Base-by-base conservation (phyloP, 2,113 vertebrate species). In the Cololabis saira region DNA sequence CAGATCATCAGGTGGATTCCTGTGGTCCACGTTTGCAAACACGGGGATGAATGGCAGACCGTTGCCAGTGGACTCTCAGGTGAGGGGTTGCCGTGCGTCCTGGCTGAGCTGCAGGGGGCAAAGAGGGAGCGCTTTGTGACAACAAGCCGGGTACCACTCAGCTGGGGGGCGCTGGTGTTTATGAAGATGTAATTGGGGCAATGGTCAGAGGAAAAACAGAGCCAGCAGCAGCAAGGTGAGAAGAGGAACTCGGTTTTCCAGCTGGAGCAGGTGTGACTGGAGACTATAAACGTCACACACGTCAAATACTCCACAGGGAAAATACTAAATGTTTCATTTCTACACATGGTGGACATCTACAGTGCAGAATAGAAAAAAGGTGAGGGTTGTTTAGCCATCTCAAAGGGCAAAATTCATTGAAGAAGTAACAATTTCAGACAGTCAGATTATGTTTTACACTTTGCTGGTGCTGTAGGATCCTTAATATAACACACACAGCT, bases 11-110 rank as follows among this genome's bases (percentile, higher is more conserved):
- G 76, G 65, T 78, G 74, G 80, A 89, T 91, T 90, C 87, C 76
- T 88, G 87, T 27, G 79, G 87, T 70, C 30, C 45, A 56, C 84
- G 81, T 87, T 91, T 77, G 81, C 82, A 87, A 87, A 89, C 79
- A 88, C 3, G 69, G 62, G 76, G 69, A 76, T 74, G 63, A 76
- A 59, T 22, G 42, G 66, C 40, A 10, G 40, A 72, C 49, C n/a
- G 67, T 62, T 72, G 80, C 52, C 62, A 13, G 63, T 62, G 50
- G 64, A 79, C 61, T 24, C 60, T 55, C 27, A 45, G 48, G 21
- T 5, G 73, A 74, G 62, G 61, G 61, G 16, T 58, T 5, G 52
- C 71, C 50, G 49, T 51, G 73, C 41, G 61, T 47, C 51, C 54
- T 22, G 64, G 72, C 61, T 67, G 60, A 74, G 51, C 19, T 18